Base-by-base conservation (phyloP, 2,888 invertebrate genomes). In the Noctua janthina region DNA sequence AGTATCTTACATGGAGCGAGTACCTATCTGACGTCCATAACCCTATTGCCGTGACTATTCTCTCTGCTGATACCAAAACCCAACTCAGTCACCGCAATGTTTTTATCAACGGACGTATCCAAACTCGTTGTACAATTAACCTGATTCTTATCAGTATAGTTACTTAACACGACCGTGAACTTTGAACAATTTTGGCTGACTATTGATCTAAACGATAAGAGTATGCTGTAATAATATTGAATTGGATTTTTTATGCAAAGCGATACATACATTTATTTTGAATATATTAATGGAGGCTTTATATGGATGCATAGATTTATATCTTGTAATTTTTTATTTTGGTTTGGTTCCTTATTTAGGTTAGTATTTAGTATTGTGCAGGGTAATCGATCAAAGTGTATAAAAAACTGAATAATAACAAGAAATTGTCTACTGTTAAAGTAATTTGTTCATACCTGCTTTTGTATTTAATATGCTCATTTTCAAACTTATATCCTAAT, bases 181-280 rank as follows among this genome's bases (percentile, higher is more conserved):
- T 88, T 87, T 84, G 77, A 72, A 69, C 66, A 80, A 79, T 71
- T 84, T 86, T 83, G 75, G 78, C 75, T 79, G 79, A 85, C 86
- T 80, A 88, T 86, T 77, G 81, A 89, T 88, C 82, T 78, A 78
- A 71, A 62, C 70, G 82, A 82, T 89, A 84, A 78, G 77, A 74
- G 29, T 66, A 73, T 70, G 74, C 80, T 78, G 75, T 84, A 88
- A 89, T 89, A 81, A 84, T 85, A 77, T 81, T 81, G 84, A 87
- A 82, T 85, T 78, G 76, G 71, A 87, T 86, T 87, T 86, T 87
- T 82, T 78, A 88, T 83, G 81, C 82, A 78, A 85, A 87, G 76
- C 67, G 54, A 77, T 83, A 76, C 79, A 84, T 86, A 85, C 76
- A 85, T 87, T 89, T 54, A 54, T 54, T 54, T 54, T 85, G 74